Evolutionary conservation across 2,888 invertebrate species (phyloP).

Genomic region (Microchrysa polita): DNA sequence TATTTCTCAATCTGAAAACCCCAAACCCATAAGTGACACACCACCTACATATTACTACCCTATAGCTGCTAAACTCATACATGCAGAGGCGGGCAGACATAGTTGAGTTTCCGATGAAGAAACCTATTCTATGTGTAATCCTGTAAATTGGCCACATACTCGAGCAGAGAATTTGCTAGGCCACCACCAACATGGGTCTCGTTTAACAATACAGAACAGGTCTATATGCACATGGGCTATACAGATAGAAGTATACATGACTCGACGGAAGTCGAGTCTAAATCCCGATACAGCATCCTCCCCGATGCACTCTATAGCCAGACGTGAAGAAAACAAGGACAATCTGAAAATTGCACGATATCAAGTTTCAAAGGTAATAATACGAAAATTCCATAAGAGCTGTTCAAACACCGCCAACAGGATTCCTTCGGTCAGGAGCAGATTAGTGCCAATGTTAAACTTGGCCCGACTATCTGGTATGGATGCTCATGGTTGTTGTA

Average conservation of each 20-base stretch:
- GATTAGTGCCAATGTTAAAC: slow-evolving; percentile 35
- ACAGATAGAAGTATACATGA: background rate
- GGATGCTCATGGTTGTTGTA: background rate
- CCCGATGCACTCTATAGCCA: background rate
- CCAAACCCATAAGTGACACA: background rate
- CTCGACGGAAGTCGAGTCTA: background rate
- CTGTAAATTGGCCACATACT: slow-evolving; percentile 7
- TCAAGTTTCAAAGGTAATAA: slow-evolving; percentile 37
- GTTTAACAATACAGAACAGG: background rate
- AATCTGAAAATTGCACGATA: background rate
- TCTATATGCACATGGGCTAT: background rate
- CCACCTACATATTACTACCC: background rate
- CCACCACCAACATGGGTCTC: background rate
- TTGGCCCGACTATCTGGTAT: background rate
- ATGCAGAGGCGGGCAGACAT: background rate
- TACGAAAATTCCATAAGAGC: slow-evolving; percentile 46
- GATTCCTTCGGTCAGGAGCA: slow-evolving; percentile 40
- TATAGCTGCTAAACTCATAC: no score
- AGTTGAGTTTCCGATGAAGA: background rate
- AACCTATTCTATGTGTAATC: background rate
- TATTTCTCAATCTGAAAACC: slow-evolving; percentile 14
- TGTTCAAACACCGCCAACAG: slow-evolving; percentile 41
- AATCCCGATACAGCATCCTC: background rate
- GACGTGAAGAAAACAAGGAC: background rate
- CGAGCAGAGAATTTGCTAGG: background rate